These are phyloP conservation scores for Apostichopus parvimensis DNA, from an alignment of 35 echinoderm and acorn worm genomes.

Conservation along the genomic window DNA sequence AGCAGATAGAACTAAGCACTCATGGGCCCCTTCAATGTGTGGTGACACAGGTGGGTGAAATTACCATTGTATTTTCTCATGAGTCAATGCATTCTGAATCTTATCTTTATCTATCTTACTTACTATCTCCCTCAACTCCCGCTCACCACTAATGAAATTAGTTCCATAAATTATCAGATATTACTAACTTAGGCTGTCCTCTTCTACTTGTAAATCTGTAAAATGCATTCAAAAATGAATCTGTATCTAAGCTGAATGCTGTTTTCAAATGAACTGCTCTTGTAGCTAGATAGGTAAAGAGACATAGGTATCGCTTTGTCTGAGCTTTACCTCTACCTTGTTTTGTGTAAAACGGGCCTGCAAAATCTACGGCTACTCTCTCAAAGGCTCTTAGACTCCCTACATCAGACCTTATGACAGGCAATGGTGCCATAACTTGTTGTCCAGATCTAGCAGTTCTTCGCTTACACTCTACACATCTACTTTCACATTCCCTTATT, in stretches of 20 bases:
- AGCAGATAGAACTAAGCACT: too few relatives aligned
- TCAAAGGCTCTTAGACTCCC: conserved; percentile 25
- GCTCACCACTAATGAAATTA: conserved; percentile 68
- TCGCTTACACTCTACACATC: conserved; percentile 39
- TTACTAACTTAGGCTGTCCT: conserved; percentile 48
- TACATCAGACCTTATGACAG: neutral
- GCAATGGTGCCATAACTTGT: conserved; percentile 48
- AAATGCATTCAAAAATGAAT: conserved; percentile 69
- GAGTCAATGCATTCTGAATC: conserved; percentile 1
- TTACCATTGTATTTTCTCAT: conserved; percentile 10
- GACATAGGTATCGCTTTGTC: conserved; percentile 44
- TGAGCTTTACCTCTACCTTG: conserved; percentile 52
- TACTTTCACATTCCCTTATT: conserved; percentile 57
- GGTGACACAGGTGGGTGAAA: conserved; percentile 24
- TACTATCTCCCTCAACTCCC: conserved; percentile 49
- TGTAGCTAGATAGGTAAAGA: conserved; percentile 68
- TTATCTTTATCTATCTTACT: conserved; percentile 46
- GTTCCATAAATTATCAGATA: conserved; percentile 78
- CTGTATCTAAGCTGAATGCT: conserved; percentile 59
- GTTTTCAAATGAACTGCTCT: conserved; percentile 77
- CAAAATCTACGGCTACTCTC: conserved; percentile 62
- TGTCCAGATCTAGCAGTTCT: conserved; percentile 40
- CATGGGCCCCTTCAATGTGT: neutral
- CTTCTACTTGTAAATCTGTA: conserved; percentile 56
- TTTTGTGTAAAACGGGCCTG: conserved; percentile 61